These are phyloP conservation scores for Dendroctonus valens DNA, from an alignment of 1,140 invertebrate species.

Conservation along the genomic window DNA sequence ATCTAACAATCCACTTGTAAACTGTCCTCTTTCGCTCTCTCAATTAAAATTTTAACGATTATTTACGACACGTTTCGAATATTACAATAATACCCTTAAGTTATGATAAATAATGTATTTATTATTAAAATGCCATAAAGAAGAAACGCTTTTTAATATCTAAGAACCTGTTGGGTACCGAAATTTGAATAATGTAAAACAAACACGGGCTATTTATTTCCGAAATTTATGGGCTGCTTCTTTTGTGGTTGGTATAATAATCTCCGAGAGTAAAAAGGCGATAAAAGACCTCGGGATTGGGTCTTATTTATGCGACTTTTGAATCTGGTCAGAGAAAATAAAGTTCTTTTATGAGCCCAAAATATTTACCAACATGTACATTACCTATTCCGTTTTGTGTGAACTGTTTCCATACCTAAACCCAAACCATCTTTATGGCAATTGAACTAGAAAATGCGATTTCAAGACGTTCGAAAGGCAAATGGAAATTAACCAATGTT, in stretches of 20 bases:
- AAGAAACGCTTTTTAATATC: slow-evolving; percentile 11
- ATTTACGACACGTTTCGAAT: neutral
- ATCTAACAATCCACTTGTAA: too few species aligned
- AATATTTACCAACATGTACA: too few species aligned
- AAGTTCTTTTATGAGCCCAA: too few species aligned
- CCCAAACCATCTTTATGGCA: too few species aligned
- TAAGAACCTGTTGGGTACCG: slow-evolving; percentile 10
- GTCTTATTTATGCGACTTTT: too few species aligned
- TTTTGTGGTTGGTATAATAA: slow-evolving; percentile 11
- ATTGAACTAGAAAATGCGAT: too few species aligned
- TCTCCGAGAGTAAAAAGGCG: neutral
- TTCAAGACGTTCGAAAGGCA: too few species aligned
- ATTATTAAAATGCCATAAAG: slow-evolving; percentile 8
- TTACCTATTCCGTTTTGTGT: too few species aligned
- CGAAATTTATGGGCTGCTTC: slow-evolving; percentile 7
- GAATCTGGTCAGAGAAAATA: too few species aligned
- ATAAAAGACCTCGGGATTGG: neutral
- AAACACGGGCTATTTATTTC: slow-evolving; percentile 17
- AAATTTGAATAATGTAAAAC: slow-evolving; percentile 20
- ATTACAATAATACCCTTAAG: slow-evolving; percentile 1
- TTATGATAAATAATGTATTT: slow-evolving; percentile 11
- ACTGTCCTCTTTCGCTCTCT: neutral
- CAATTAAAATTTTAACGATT: slow-evolving; percentile 1
- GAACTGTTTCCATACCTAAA: too few species aligned
- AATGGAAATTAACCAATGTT: too few species aligned